Base-by-base conservation (phyloP, 2,888 invertebrate genomes). In the Cecidostiba fungosa region DNA sequence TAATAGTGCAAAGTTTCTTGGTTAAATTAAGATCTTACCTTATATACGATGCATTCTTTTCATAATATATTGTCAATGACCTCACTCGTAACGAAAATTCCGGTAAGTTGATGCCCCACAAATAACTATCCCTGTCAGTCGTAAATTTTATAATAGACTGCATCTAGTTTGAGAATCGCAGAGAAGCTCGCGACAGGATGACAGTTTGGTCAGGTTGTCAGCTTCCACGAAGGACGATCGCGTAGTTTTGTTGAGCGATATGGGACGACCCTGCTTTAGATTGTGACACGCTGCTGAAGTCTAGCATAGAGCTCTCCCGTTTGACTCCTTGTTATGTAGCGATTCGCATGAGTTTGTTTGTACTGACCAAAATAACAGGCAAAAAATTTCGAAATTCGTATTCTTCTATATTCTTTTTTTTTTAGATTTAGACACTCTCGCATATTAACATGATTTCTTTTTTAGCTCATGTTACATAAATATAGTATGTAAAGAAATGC, bases 181-280 rank as follows among this genome's bases (percentile, higher is more conserved):
- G 29, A 16, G 19, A 36, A 70, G 36, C 36, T 36, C 6, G 16
- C 29, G 29, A 36, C 36, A 70, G 36, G 36, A 29, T 3, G 16
- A 47, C 16, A 12, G 36, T 5, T 70, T 29, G 69, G 0, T 36
- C 69, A 70, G 69, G 29, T 36, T 70, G 29, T 19, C 29, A 69
- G 69, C 26, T 69, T 69, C 69, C 19, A 32, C 36, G 69, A 69
- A 69, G 32, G 69, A 32, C 69, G 69, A 29, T 23, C 29, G 32
- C 19, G 69, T 19, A 50, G 47, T 50, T 16, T 16, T 50, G 47
- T 26, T 26, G 66, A 26, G 26, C 26, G 14, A 66, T 66, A 26
- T 23, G 66, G 59, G 59, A 23, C n/a, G 26, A 66, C 12, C 26
- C 66, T 66, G 66, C 26, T 66, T 26, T 66, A 12, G 66, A 26